phyloP scores from a whole-genome alignment of 2,888 invertebrate species.

The Spodoptera picta region DNA sequence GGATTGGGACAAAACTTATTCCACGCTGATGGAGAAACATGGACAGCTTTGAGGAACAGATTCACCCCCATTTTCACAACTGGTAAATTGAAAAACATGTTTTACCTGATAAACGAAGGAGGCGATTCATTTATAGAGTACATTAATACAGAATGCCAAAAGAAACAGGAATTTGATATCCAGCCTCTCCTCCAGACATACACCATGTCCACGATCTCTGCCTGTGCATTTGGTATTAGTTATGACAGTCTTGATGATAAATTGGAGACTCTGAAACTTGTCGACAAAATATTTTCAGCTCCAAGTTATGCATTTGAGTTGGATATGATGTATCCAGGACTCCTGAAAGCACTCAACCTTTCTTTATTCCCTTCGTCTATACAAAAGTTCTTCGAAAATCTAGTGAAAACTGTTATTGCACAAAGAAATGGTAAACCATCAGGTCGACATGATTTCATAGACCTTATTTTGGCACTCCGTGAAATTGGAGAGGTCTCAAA shows the following conservation, averaged over 20 bases:
- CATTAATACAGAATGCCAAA: constrained; percentile 38
- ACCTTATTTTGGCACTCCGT: constrained; percentile 67
- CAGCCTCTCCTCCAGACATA: constrained; percentile 61
- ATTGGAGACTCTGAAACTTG: constrained; percentile 33
- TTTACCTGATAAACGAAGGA: constrained; percentile 64
- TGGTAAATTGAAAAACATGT: constrained; percentile 75
- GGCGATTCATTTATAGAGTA: constrained; percentile 63
- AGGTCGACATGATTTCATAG: constrained; percentile 70
- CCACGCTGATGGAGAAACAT: constrained; percentile 67
- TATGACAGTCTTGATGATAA: constrained; percentile 58
- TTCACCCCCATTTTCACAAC: constrained; percentile 75
- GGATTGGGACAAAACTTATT: constrained; percentile 71
- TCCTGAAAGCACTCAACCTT: constrained; percentile 60
- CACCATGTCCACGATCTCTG: constrained; percentile 64
- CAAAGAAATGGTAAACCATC: constrained; percentile 65
- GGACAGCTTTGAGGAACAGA: constrained; percentile 65
- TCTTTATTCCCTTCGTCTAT: constrained; percentile 60
- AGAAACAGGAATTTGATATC: constrained; percentile 58
- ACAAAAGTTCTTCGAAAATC: constrained; percentile 57
- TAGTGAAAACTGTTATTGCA: constrained; percentile 57
- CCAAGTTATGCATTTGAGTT: constrained; percentile 53
- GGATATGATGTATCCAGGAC: constrained; percentile 68
- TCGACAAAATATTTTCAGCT: constrained; percentile 49
- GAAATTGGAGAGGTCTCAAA: constrained; percentile 57
- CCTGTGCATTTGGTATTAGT: constrained; percentile 68